These are phyloP conservation scores for Melitaea cinxia DNA, from an alignment of 1,140 invertebrate genomes.

Conservation along the genomic window DNA sequence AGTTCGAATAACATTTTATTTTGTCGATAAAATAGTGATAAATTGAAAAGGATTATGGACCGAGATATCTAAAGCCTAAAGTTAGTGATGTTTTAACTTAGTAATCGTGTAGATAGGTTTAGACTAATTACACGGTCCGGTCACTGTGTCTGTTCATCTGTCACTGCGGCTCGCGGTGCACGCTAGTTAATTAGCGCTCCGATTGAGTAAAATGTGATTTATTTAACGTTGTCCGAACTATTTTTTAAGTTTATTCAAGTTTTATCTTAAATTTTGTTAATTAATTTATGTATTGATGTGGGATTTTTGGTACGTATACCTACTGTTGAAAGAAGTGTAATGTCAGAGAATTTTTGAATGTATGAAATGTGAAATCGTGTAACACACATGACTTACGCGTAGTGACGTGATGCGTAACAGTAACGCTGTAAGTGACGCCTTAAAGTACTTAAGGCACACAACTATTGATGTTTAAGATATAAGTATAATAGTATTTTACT, in stretches of 20 bases:
- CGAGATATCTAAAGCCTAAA: not conserved
- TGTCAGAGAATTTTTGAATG: no score
- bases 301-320: not conserved
- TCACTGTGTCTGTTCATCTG: conserved; percentile 66
- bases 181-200: conserved; percentile 67
- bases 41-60: not conserved
- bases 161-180: conserved; percentile 54
- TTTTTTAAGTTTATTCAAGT: conserved; percentile 6
- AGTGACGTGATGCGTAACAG: no score
- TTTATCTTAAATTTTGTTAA: not conserved
- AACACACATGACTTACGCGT: no score
- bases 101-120: not conserved
- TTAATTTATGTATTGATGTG: not conserved
- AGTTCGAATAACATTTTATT: not conserved
- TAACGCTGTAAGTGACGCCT: no score
- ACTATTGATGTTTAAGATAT: no score
- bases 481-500: no score
- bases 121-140: conserved; percentile 72
- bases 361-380: no score
- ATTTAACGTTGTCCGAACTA: conserved; percentile 18
- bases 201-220: conserved; percentile 44
- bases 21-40: not conserved
- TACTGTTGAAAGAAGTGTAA: no score
- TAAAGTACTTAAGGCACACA: no score
- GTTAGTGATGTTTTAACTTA: not conserved